A percentile compares a stretch with the other conserved stretches of the same genome.
phyloP scores from a whole-genome alignment of 2,888 invertebrate species.

The Macrosoma leucophasiata region DNA sequence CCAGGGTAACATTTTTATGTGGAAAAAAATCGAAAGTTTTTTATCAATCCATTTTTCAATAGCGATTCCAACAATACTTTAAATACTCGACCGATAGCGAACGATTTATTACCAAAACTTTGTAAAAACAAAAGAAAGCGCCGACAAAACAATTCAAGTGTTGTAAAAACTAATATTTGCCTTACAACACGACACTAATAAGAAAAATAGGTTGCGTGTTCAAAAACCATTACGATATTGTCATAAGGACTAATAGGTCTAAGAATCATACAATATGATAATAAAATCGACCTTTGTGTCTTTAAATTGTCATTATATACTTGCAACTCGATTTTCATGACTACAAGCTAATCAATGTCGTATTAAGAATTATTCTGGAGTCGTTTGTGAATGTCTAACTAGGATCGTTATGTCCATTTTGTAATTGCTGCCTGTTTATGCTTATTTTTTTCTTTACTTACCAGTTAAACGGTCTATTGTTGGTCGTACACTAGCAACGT shows the following conservation, averaged over 20 bases:
- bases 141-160: too few relatives aligned
- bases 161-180: too few relatives aligned
- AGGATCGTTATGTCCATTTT: conserved; percentile 55
- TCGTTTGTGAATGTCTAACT: conserved; percentile 70
- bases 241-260: conserved; percentile 73
- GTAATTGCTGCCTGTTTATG: conserved; percentile 65
- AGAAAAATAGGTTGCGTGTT: conserved; percentile 66
- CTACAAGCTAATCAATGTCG: conserved; percentile 67
- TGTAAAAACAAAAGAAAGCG: too few relatives aligned
- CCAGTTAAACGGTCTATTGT: conserved; percentile 35
- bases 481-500: conserved; percentile 22
- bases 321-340: conserved; percentile 33
- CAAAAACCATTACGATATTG: conserved; percentile 61
- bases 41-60: too few relatives aligned
- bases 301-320: conserved; percentile 73
- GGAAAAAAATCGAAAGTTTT: too few relatives aligned
- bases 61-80: too few relatives aligned
- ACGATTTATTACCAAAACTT: too few relatives aligned
- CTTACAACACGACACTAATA: conserved; percentile 33
- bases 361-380: conserved; percentile 68
- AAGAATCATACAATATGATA: conserved; percentile 74
- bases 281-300: conserved; percentile 74
- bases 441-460: conserved; percentile 48
- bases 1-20: too few relatives aligned
- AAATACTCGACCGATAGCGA: too few relatives aligned